Conservation (phyloP, 2,888 invertebrate genomes). For the Sphecodes monilicornis region DNA sequence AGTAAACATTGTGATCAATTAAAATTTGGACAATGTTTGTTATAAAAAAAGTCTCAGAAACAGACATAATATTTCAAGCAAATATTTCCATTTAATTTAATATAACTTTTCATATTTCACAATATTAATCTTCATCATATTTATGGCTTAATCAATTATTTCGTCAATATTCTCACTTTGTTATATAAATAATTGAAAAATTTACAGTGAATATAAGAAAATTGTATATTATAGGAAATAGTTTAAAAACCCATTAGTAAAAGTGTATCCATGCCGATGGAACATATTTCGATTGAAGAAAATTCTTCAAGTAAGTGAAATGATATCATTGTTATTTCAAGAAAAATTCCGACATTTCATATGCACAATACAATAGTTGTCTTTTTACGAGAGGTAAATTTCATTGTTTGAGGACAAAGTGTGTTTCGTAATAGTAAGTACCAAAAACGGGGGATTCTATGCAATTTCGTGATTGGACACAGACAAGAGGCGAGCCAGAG, state of each 20-base stretch:
- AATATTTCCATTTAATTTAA: background rate
- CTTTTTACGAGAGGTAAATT: background rate
- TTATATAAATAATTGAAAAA: background rate
- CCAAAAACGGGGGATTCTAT: background rate
- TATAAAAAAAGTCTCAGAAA: no score
- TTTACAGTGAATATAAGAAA: background rate
- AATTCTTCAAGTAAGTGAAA: no score
- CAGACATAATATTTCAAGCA: background rate
- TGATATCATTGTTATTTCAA: no score
- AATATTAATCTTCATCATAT: background rate
- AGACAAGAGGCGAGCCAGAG: background rate
- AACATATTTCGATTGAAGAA: no score
- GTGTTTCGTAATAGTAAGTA: background rate
- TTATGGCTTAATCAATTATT: background rate
- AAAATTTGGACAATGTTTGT: no score
- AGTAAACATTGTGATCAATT: no score
- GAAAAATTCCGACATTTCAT: no score
- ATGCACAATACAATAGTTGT: no score
- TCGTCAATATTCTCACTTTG: background rate
- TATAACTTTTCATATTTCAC: background rate
- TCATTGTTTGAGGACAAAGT: background rate
- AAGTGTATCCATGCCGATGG: no score
- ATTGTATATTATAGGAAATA: background rate
- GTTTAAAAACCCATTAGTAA: no score
- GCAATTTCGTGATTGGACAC: conserved; percentile 11